A percentile compares a stretch with the other conserved stretches of the same genome.
These are phyloP conservation scores for Paedocypris sp. DNA, from an alignment of 2,113 vertebrate species.

Conservation along the genomic window DNA sequence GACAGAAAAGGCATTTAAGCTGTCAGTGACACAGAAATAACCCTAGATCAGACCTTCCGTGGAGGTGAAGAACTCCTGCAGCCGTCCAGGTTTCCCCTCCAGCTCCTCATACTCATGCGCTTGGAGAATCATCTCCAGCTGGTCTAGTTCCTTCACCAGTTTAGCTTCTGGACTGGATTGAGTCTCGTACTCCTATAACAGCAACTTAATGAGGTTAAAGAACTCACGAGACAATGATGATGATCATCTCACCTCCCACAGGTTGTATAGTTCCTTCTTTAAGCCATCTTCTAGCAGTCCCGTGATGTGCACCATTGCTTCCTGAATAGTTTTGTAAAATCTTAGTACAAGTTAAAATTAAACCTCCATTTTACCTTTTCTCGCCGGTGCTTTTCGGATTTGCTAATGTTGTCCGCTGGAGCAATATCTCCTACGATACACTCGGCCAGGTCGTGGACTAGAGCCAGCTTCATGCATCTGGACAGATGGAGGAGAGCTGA, in stretches of 20 bases:
- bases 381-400: conserved; percentile 83
- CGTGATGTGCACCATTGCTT: conserved; percentile 78
- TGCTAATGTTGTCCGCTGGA: conserved; percentile 88
- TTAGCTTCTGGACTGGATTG: conserved; percentile 76
- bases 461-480: conserved; percentile 85
- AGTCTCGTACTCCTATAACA: conserved; percentile 77
- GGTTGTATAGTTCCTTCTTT: conserved; percentile 74
- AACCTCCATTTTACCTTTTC: conserved; percentile 65
- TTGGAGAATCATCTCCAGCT: conserved; percentile 93
- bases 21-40: too few relatives aligned
- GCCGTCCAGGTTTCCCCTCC: conserved; percentile 73
- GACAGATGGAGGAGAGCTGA: neutral
- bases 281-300: conserved; percentile 70
- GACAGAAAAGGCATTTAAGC: neutral
- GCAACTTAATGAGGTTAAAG: neutral
- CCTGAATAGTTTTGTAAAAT: too few relatives aligned
- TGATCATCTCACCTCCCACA: conserved; percentile 76
- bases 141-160: conserved; percentile 90
- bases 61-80: conserved; percentile 91
- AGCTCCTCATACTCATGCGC: conserved; percentile 87
- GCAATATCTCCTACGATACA: conserved; percentile 97
- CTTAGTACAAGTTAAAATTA: neutral
- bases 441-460: conserved; percentile 96
- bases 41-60: conserved; percentile 59
- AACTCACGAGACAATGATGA: too few relatives aligned